phyloP scores from a whole-genome alignment of 2,797 vertebrate genomes.

The Uromys caudimaculatus region DNA sequence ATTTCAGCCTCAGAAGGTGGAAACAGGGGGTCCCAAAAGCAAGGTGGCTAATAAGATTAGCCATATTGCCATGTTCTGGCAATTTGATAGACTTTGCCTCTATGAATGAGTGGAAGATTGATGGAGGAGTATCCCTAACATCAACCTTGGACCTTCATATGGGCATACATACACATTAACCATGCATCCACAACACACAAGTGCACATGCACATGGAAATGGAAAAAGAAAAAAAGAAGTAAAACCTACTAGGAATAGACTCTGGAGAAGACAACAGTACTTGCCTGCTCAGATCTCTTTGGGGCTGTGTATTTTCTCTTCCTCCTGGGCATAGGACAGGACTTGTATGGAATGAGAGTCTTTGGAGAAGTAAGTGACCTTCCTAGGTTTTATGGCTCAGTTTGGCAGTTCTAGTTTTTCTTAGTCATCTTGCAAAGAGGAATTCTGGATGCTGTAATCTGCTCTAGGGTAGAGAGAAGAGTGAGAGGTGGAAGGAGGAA shows the following conservation, averaged over 20 bases:
- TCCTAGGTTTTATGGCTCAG: background rate
- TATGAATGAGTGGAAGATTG: background rate
- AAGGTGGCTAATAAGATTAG: background rate
- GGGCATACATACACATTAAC: background rate
- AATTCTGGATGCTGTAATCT: background rate
- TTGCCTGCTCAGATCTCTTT: background rate
- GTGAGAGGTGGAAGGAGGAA: background rate
- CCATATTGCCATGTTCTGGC: background rate
- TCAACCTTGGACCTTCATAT: background rate
- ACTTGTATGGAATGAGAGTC: background rate
- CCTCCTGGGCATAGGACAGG: background rate
- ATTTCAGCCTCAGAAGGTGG: background rate
- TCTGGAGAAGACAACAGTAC: too few species aligned
- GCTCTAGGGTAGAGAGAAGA: background rate
- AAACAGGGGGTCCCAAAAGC: too few species aligned
- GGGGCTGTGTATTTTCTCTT: background rate
- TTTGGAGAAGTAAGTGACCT: background rate
- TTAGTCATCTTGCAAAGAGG: background rate
- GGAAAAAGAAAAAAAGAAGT: background rate
- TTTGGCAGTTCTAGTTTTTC: background rate
- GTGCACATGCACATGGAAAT: rapidly evolving
- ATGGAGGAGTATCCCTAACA: too few species aligned
- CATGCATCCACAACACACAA: background rate
- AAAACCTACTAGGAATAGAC: background rate
- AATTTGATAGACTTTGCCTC: background rate